phyloP scores from a whole-genome alignment of 2,113 vertebrate species.

The Ptyas mucosa region DNA sequence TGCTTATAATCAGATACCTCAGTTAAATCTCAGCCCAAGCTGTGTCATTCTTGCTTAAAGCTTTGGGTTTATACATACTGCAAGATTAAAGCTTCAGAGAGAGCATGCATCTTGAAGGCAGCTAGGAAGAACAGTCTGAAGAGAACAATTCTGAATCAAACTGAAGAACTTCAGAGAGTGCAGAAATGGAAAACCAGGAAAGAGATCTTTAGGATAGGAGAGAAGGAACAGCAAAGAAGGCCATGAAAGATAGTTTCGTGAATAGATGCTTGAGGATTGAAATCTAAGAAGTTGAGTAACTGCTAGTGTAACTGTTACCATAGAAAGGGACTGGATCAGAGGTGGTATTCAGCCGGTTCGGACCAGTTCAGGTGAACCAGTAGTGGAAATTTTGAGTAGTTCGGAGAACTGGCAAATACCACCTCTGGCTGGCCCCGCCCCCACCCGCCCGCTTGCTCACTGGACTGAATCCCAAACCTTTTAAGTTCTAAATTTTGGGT shows the following conservation, averaged over 20 bases:
- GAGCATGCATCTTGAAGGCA: neutral
- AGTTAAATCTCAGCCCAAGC: neutral
- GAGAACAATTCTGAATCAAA: neutral
- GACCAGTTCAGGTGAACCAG: no score
- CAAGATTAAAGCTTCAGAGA: neutral
- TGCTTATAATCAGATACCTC: neutral
- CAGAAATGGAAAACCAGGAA: neutral
- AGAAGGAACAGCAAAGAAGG: neutral
- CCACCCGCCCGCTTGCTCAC: no score
- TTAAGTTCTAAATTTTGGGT: neutral
- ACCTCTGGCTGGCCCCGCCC: no score
- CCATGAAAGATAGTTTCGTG: neutral
- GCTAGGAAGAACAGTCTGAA: neutral
- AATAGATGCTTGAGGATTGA: neutral
- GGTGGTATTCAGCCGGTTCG: no score
- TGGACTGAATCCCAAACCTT: neutral
- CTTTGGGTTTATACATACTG: neutral
- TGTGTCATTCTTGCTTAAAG: neutral
- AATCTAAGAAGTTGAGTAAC: neutral
- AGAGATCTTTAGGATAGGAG: neutral
- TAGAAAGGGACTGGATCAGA: no score
- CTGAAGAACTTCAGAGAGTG: neutral
- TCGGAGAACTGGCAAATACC: no score
- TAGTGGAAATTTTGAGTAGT: no score
- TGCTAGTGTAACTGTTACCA: neutral